These are phyloP conservation scores for Panulirus ornatus DNA, from an alignment of 1,140 invertebrate genomes.

Conservation along the genomic window DNA sequence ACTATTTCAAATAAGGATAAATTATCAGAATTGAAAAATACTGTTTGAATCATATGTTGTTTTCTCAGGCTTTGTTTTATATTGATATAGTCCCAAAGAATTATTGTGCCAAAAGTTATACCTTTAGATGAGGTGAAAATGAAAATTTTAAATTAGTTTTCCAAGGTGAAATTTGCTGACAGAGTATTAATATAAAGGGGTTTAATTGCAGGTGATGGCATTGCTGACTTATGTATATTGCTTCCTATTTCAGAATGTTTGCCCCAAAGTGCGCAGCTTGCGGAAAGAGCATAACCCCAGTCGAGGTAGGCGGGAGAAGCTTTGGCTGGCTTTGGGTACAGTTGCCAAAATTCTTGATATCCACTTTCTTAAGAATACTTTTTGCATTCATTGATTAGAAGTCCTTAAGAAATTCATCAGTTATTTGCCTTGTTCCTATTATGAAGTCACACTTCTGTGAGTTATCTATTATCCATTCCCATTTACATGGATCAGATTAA, in stretches of 20 bases:
- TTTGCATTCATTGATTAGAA: not conserved
- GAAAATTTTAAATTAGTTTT: not conserved
- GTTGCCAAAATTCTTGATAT: not conserved
- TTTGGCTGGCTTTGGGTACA: slow-evolving; percentile 5
- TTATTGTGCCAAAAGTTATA: too few species aligned
- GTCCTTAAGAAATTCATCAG: too few species aligned
- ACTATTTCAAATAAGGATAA: too few species aligned
- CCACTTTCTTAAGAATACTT: not conserved
- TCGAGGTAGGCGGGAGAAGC: slow-evolving; percentile 81
- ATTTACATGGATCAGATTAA: not conserved
- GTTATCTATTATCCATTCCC: not conserved
- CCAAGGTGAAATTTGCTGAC: not conserved
- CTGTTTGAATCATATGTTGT: too few species aligned
- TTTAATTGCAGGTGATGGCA: slow-evolving; percentile 30
- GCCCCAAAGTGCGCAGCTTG: slow-evolving; percentile 98
- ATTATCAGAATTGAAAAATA: too few species aligned
- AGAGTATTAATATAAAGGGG: not conserved
- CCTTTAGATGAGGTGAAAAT: not conserved
- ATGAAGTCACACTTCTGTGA: not conserved
- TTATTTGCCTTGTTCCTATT: not conserved
- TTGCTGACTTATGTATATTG: slow-evolving; percentile 46
- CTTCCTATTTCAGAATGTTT: slow-evolving; percentile 86
- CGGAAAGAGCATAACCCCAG: slow-evolving; percentile 92
- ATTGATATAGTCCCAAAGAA: too few species aligned
- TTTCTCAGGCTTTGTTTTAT: too few species aligned